Percentiles rank a stretch among this genome's conserved stretches.
Evolutionary conservation across 2,797 vertebrate species (phyloP).

Genomic region (Hephaestus fuliginosus): DNA sequence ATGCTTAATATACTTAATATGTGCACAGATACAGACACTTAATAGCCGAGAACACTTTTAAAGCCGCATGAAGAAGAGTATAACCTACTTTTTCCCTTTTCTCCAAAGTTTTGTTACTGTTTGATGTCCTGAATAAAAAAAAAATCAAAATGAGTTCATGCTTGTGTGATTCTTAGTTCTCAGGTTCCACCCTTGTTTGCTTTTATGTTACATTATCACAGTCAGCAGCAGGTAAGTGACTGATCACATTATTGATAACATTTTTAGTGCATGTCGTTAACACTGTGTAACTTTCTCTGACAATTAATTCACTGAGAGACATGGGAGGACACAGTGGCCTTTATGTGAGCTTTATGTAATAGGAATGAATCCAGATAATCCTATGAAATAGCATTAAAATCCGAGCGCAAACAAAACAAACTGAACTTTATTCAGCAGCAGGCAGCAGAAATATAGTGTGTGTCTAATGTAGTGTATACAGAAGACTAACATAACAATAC

Average conservation of each 20-base stretch:
- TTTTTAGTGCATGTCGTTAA: constrained; percentile 10
- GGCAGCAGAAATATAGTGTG: neutral
- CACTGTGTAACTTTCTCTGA: constrained; percentile 24
- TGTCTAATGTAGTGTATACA: neutral
- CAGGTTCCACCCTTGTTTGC: constrained; percentile 68
- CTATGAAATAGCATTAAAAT: constrained; percentile 60
- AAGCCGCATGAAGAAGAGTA: neutral
- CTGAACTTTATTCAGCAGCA: constrained; percentile 14
- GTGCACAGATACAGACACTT: too few species aligned
- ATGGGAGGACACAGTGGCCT: constrained; percentile 46
- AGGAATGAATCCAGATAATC: constrained; percentile 68
- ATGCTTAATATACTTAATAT: too few species aligned
- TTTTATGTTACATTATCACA: constrained; percentile 25
- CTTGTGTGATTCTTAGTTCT: constrained; percentile 28
- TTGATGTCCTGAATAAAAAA: neutral
- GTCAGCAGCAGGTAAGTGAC: constrained; percentile 40
- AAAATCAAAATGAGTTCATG: neutral
- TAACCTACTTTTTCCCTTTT: too few species aligned
- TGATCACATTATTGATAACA: constrained; percentile 6
- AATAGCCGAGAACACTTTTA: too few species aligned
- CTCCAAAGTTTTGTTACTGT: neutral
- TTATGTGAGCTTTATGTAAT: constrained; percentile 68
- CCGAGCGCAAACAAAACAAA: constrained; percentile 21
- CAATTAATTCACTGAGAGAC: neutral
- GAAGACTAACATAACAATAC: neutral